Base-by-base conservation (phyloP, 2,888 invertebrate species). In the Spicauda simplicius region DNA sequence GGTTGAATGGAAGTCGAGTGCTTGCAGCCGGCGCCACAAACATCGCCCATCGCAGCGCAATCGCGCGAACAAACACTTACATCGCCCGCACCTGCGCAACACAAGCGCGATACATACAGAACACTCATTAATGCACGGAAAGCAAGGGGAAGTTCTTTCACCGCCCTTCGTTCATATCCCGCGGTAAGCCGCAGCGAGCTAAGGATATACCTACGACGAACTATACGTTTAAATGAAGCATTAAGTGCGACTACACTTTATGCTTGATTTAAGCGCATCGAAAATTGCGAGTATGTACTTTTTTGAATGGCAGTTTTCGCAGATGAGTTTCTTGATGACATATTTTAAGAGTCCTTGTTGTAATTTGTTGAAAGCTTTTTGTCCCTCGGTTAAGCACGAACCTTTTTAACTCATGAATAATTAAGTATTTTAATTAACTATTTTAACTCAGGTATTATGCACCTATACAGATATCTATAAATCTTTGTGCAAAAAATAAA, bases 31-130 rank as follows among this genome's bases (percentile, higher is more conserved):
- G 73, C 80, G 83, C 86, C 84, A 82, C 88, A 88, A 89, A 87
- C 90, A 87, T 83, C 85, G 64, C 52, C 57, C 57, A 83, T 79
- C 77, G 83, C 80, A 80, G 73, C 66, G 60, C 83, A 86, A 88
- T 88, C 87, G 85, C 83, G 81, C 82, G 81, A 82, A 83, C 81
- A 90, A 91, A 91, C 90, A 90, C 80, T 77, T 77, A 69, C 78
- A 50, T 56, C 66, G n/a, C 53, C 75, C 64, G 58, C 64, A 60
- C 66, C 55, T 60, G 55, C 59, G 48, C 20, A 55, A 45, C 53
- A 65, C 54, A 65, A 59, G 48, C 54, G 48, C 45, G 76, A 73
- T 56, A 57, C 67, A 77, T 76, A 75, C 77, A 79, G 73, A 19
- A 72, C 71, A 75, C 70, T 71, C 70, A 59, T 59, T 63, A 60